These are phyloP conservation scores for Procavia capensis DNA, from an alignment of 2,113 vertebrate species.

Conservation along the genomic window DNA sequence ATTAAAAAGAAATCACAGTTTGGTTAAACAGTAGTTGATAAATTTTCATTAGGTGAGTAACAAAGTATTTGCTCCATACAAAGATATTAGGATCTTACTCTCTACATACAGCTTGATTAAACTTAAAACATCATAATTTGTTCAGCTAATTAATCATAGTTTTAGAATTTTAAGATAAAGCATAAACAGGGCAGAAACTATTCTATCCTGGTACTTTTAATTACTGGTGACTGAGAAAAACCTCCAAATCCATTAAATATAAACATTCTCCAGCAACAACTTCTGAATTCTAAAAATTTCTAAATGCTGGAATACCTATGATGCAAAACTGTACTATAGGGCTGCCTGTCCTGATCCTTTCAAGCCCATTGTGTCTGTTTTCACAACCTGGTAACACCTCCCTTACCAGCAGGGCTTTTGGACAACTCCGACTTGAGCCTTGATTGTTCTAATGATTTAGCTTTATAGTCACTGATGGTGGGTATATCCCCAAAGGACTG, in stretches of 20 bases:
- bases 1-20: constrained; percentile 31
- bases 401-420: constrained; percentile 87
- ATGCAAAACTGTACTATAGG: not conserved
- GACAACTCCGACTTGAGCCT: constrained; percentile 68
- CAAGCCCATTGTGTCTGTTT: not conserved
- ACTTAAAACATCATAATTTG: not conserved
- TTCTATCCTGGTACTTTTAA: constrained; percentile 40
- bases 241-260: not conserved
- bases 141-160: not conserved
- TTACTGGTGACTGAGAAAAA: not conserved
- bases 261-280: not conserved
- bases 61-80: constrained; percentile 27
- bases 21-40: not conserved
- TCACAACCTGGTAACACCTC: not conserved
- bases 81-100: constrained; percentile 11
- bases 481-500: constrained; percentile 53
- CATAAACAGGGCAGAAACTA: not conserved
- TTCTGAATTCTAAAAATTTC: not conserved
- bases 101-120: not conserved
- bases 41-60: not conserved
- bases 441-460: constrained; percentile 64
- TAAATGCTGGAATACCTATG: not conserved
- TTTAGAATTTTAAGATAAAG: constrained; percentile 7
- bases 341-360: not conserved
- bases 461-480: constrained; percentile 26